These are phyloP conservation scores for Apteryx owenii DNA, from an alignment of 2,113 vertebrate species.

Conservation along the genomic window DNA sequence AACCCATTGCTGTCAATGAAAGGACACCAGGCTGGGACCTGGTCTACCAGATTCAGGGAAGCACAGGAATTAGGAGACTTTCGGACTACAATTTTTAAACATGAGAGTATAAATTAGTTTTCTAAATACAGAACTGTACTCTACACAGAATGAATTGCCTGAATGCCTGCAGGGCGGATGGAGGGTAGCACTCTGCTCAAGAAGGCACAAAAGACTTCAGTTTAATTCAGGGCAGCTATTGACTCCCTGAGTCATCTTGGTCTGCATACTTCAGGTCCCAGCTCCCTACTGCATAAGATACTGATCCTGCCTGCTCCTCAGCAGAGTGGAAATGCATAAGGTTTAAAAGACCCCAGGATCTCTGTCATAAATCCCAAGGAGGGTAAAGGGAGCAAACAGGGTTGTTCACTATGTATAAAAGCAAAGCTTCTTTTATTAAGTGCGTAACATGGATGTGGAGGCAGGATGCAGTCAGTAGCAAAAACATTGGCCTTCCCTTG, in stretches of 20 bases:
- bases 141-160: slow-evolving; percentile 32
- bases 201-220: not conserved
- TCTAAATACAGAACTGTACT: slow-evolving; percentile 45
- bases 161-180: not conserved
- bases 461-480: not conserved
- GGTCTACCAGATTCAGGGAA: not conserved
- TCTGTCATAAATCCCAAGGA: not conserved
- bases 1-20: not conserved
- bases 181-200: not conserved
- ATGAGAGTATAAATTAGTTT: slow-evolving; percentile 49
- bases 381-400: fast-evolving
- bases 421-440: not conserved
- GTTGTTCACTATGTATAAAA: not conserved
- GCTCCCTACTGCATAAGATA: fast-evolving
- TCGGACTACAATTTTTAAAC: slow-evolving; percentile 30
- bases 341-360: not conserved
- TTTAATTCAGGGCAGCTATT: slow-evolving; percentile 48
- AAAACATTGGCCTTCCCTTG: not conserved
- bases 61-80: not conserved
- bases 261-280: not conserved
- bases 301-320: not conserved
- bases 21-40: slow-evolving; percentile 24
- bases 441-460: not conserved
- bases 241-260: slow-evolving; percentile 20
- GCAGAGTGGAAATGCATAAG: not conserved